Percentiles rank a stretch among this genome's conserved stretches.
Evolutionary conservation across 2,888 invertebrate genomes (phyloP).

Genomic region (Xiphydria camelus): DNA sequence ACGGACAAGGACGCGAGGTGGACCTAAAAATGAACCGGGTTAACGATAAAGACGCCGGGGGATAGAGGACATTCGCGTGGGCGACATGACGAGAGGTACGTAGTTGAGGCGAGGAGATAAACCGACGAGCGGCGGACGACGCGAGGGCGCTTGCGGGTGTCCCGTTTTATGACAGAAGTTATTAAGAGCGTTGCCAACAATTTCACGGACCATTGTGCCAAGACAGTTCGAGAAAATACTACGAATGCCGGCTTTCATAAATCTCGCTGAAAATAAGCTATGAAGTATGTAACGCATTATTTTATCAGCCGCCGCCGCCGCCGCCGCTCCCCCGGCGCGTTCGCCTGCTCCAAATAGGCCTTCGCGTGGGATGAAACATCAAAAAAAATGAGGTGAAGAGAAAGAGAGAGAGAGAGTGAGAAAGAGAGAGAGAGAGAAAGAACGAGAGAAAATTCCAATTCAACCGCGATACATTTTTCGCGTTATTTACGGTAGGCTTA

Average conservation of each 20-base stretch:
- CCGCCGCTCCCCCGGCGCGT: background rate
- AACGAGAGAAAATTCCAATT: no score
- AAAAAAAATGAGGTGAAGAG: no score
- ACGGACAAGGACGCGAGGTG: no score
- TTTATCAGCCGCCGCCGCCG: background rate
- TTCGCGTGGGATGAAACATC: no score
- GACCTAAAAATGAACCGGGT: no score
- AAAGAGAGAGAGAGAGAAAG: no score
- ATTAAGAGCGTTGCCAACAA: slow-evolving; percentile 43
- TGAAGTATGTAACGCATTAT: slow-evolving; percentile 22
- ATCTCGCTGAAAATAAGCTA: slow-evolving; percentile 25
- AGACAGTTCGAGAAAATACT: slow-evolving; percentile 29
- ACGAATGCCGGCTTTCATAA: slow-evolving; percentile 13
- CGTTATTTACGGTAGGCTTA: no score
- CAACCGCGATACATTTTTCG: no score
- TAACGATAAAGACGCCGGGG: no score
- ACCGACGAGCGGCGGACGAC: background rate
- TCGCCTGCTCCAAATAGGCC: background rate
- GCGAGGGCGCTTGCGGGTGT: no score
- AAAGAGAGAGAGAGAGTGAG: no score
- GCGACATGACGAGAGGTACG: background rate
- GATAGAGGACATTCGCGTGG: slow-evolving; percentile 7
- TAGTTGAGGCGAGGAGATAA: background rate
- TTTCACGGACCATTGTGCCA: slow-evolving; percentile 38
- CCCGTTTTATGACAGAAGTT: slow-evolving; percentile 26